A percentile compares a stretch with the other conserved stretches of the same genome.
Evolutionary conservation across 2,888 invertebrate genomes (phyloP).

Genomic region (Apoda limacodes): DNA sequence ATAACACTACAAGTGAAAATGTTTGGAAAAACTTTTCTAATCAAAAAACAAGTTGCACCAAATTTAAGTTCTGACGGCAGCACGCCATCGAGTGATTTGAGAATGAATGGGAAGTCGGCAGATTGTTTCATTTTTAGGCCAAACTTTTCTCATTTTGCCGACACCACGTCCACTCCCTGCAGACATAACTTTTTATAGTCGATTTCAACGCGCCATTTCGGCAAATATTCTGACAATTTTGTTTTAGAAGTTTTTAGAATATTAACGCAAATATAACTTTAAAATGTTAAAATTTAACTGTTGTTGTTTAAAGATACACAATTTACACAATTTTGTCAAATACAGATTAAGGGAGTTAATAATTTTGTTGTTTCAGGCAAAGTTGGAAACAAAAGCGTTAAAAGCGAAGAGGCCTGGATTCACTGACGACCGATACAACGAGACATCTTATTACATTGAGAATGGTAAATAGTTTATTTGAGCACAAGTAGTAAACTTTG

Average conservation of each 20-base stretch:
- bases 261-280: too few relatives aligned
- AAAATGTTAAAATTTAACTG: too few relatives aligned
- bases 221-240: slow-evolving; percentile 31
- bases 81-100: too few relatives aligned
- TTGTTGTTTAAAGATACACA: too few relatives aligned
- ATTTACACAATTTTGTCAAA: too few relatives aligned
- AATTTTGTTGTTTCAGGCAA: slow-evolving; percentile 85
- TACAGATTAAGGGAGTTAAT: too few relatives aligned
- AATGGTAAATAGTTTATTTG: slow-evolving; percentile 85
- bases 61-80: too few relatives aligned
- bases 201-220: slow-evolving; percentile 24
- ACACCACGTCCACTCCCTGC: slow-evolving; percentile 21
- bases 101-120: slow-evolving; percentile 18
- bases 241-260: too few relatives aligned
- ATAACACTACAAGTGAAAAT: too few relatives aligned
- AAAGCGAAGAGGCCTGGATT: slow-evolving; percentile 93
- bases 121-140: slow-evolving; percentile 41
- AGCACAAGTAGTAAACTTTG: too few relatives aligned
- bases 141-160: slow-evolving; percentile 55
- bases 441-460: slow-evolving; percentile 95
- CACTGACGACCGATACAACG: slow-evolving; percentile 92
- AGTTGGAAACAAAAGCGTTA: slow-evolving; percentile 90
- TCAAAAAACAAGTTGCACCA: too few relatives aligned
- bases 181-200: slow-evolving; percentile 29
- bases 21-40: too few relatives aligned